Evolutionary conservation across 2,113 vertebrate genomes (phyloP).

Genomic region (Setophaga petechia): DNA sequence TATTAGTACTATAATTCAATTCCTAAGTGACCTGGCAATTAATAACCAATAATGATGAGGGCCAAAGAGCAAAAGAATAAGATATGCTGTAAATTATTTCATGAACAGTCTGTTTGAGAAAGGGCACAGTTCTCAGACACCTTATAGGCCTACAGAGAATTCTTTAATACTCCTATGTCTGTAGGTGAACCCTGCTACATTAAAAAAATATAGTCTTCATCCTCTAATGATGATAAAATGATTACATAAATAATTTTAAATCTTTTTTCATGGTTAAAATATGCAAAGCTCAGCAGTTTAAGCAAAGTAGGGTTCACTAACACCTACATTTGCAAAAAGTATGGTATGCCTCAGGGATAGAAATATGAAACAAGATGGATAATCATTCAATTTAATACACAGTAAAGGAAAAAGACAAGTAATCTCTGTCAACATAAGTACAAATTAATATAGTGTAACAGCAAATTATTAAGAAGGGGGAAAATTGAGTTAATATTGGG

Average conservation of each 20-base stretch:
- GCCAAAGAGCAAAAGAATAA: neutral
- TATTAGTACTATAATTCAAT: neutral
- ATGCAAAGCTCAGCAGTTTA: neutral
- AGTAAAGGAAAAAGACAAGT: neutral
- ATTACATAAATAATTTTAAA: neutral
- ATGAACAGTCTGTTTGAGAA: neutral
- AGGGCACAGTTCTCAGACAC: neutral
- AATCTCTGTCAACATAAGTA: neutral
- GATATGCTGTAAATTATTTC: neutral
- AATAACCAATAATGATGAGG: slow-evolving; percentile 4
- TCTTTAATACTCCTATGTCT: neutral
- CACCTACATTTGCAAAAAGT: neutral
- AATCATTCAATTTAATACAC: neutral
- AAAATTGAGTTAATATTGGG: neutral
- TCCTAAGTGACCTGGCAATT: slow-evolving; percentile 26
- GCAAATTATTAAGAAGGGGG: neutral
- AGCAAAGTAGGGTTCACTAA: neutral
- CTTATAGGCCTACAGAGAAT: neutral
- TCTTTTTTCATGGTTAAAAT: neutral
- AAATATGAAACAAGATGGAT: neutral
- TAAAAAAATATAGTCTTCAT: neutral
- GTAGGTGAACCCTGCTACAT: neutral
- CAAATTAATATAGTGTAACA: neutral
- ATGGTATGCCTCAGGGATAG: neutral
- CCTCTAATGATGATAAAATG: neutral